Evolutionary conservation across 2,797 vertebrate genomes (phyloP).

Genomic region (Carduelis carduelis): DNA sequence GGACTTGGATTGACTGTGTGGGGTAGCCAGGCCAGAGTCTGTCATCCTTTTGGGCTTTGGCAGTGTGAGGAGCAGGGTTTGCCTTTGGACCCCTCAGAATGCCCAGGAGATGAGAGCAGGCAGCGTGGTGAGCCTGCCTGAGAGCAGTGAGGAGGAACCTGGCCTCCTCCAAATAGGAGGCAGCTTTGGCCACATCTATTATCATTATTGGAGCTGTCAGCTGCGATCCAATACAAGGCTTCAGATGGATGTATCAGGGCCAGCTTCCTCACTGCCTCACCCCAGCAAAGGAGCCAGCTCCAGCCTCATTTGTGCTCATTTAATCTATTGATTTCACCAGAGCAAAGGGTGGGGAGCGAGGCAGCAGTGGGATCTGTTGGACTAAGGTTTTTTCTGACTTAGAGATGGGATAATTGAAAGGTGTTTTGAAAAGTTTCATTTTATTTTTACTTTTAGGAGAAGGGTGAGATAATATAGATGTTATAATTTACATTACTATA

Average conservation of each 20-base stretch:
- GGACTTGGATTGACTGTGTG: neutral
- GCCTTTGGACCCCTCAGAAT: neutral
- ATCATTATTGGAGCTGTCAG: slow-evolving; percentile 60
- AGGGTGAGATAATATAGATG: neutral
- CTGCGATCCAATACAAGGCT: slow-evolving; percentile 28
- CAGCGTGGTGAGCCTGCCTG: neutral
- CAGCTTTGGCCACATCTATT: slow-evolving; percentile 33
- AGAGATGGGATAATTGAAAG: neutral
- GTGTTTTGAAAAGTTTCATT: neutral
- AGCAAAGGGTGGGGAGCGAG: neutral
- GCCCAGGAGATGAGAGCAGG: neutral
- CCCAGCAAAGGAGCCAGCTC: slow-evolving; percentile 29
- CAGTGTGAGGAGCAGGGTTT: neutral
- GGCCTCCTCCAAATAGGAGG: neutral
- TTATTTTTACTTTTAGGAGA: neutral
- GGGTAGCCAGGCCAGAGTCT: neutral
- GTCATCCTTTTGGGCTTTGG: neutral
- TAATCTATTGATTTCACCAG: neutral
- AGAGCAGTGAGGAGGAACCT: neutral
- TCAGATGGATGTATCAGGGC: slow-evolving; percentile 19
- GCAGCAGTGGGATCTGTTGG: neutral
- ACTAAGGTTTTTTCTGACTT: neutral
- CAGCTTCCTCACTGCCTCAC: slow-evolving; percentile 11
- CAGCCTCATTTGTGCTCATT: slow-evolving; percentile 46
- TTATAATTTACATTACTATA: neutral